These are phyloP conservation scores for Macaca mulatta DNA, from an alignment of 2,113 vertebrate genomes.

Conservation along the genomic window DNA sequence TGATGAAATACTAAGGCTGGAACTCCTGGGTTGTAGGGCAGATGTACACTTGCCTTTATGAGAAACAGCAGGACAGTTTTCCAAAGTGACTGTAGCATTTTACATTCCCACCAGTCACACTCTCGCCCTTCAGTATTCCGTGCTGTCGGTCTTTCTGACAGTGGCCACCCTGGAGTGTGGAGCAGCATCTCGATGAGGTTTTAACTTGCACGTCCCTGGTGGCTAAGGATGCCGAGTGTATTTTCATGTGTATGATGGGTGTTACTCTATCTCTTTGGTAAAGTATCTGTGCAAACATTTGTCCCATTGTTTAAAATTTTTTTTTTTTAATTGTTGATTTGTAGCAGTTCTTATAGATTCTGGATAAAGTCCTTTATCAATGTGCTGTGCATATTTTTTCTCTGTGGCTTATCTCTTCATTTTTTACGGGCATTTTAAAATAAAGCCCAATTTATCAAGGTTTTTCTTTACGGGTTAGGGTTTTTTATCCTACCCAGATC, in stretches of 20 bases:
- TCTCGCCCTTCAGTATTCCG: fast-evolving
- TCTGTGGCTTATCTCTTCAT: not conserved
- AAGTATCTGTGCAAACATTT: not conserved
- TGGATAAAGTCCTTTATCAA: not conserved
- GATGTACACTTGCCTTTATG: too few species aligned
- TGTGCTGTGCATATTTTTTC: not conserved
- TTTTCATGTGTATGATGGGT: not conserved
- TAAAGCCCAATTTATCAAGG: not conserved
- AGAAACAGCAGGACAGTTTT: not conserved
- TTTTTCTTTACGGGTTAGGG: not conserved
- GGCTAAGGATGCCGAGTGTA: not conserved
- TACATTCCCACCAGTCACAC: not conserved
- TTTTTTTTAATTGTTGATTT: not conserved
- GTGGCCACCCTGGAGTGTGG: not conserved
- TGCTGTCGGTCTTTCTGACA: too few species aligned
- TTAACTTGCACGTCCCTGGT: not conserved
- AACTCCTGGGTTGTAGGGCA: too few species aligned
- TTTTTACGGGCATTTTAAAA: not conserved
- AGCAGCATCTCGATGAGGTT: too few species aligned
- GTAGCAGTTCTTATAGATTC: not conserved
- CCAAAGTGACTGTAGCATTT: not conserved
- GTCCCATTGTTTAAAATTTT: not conserved
- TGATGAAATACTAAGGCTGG: not conserved
- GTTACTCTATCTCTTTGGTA: not conserved
- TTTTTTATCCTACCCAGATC: not conserved